Evolutionary conservation across 2,888 invertebrate genomes (phyloP), one percentile per base, ranked within the genome.

Genomic region (Prosapia bicincta): DNA sequence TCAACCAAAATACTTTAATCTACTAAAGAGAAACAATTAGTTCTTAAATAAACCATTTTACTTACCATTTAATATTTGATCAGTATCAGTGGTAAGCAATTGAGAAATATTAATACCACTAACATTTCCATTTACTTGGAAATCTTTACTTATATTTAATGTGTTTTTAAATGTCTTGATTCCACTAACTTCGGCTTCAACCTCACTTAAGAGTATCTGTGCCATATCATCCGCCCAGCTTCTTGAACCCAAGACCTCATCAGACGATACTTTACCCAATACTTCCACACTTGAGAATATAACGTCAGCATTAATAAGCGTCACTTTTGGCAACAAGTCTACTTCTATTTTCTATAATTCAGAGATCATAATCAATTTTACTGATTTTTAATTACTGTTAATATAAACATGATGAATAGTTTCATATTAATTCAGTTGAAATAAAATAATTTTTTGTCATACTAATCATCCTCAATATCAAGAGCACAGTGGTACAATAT

Each of bases 271-370:
- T 20, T 38, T 73, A 32, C 68, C 73, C 6, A 54, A 26, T 26
- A 73, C 73, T 24, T 68, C 73, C 6, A 72, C 38, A 15, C 67
- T 43, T 6, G 67, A 28, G 10, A 72, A 66, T 3, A 72, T 72
- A 13, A 73, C 26, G 10, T 68, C 26, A 0, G 68, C 38, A 32
- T 32, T 26, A 20, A 54, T 54, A 5, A 54, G 7, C 5, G n/a
- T 54, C 5, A 30, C 30, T 30, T 30, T 54, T 54, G 20, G 54
- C 54, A 54, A 20, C 3, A 20, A 6, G 2, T 6, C 10, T 20
- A 54, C 7, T 20, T 13, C 54, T 54, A 54, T 54, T 54, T 54
- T 20, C 54, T 54, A 20, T 9, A 54, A 54, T 6, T 7, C 5
- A 30, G 15, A 10, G n/a, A n/a, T n/a, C n/a, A n/a, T n/a, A n/a